Conservation (phyloP, 1,140 invertebrate genomes). For the Papilio helenus region DNA sequence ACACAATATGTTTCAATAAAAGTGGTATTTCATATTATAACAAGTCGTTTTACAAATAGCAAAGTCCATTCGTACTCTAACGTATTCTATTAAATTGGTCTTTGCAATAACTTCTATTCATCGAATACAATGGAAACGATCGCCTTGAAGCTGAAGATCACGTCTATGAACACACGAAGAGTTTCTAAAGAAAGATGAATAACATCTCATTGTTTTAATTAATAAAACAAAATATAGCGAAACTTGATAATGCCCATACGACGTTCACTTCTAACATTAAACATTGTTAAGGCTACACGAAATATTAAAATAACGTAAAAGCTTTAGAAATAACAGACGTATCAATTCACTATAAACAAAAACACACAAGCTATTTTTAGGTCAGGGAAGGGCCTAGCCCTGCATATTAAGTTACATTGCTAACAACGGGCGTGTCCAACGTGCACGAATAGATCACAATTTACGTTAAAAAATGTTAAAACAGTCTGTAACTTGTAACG, state of each 20-base stretch:
- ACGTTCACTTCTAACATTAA: no score
- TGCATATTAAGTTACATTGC: conserved; percentile 7
- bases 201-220: no score
- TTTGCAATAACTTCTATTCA: not conserved
- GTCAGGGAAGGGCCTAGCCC: conserved; percentile 21
- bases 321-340: not conserved
- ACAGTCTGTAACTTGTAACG: not conserved
- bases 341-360: not conserved
- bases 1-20: not conserved
- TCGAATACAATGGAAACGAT: not conserved
- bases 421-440: not conserved
- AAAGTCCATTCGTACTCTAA: not conserved
- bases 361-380: conserved; percentile 22
- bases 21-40: not conserved
- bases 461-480: not conserved
- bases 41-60: not conserved
- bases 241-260: no score
- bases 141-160: not conserved
- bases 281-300: no score
- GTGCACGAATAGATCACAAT: not conserved
- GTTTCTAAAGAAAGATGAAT: no score
- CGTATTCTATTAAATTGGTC: not conserved
- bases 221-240: no score
- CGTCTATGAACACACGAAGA: not conserved
- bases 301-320: not conserved